Evolutionary conservation across 2,797 vertebrate genomes (phyloP).

Genomic region (Lepilemur ruficaudatus): DNA sequence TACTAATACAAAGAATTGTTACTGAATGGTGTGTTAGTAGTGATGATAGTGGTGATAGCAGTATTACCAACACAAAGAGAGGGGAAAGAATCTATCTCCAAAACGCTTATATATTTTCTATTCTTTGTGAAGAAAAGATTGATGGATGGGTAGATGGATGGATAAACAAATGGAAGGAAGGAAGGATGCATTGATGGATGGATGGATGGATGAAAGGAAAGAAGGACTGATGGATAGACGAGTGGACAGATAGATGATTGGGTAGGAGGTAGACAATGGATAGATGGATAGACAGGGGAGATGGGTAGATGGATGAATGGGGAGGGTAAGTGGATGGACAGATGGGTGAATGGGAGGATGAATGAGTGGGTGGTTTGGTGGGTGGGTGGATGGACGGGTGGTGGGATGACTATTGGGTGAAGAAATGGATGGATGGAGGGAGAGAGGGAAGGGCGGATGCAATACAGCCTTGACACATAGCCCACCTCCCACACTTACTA

Average conservation of each 20-base stretch:
- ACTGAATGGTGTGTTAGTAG: too few species aligned
- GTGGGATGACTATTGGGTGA: fast-evolving
- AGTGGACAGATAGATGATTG: fast-evolving
- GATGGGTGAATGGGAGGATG: fast-evolving
- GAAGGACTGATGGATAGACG: neutral
- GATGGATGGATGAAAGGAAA: neutral
- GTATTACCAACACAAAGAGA: neutral
- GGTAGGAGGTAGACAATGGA: fast-evolving
- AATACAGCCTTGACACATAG: neutral
- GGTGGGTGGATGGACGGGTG: neutral
- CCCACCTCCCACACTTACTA: neutral
- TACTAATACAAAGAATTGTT: neutral
- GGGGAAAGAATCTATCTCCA: neutral
- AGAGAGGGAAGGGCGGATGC: too few species aligned
- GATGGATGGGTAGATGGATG: neutral
- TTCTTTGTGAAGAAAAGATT: neutral
- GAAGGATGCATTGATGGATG: too few species aligned
- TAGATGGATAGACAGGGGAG: too few species aligned
- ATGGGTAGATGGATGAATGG: too few species aligned
- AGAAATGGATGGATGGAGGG: neutral
- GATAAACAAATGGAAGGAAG: neutral
- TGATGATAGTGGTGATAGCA: fast-evolving
- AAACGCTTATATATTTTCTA: neutral
- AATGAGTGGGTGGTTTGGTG: too few species aligned
- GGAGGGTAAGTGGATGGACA: fast-evolving